Evolutionary conservation across 23 tunicate genomes (phyloP), one percentile per base, ranked within the genome.

Genomic region (Halocynthia aurantium): DNA sequence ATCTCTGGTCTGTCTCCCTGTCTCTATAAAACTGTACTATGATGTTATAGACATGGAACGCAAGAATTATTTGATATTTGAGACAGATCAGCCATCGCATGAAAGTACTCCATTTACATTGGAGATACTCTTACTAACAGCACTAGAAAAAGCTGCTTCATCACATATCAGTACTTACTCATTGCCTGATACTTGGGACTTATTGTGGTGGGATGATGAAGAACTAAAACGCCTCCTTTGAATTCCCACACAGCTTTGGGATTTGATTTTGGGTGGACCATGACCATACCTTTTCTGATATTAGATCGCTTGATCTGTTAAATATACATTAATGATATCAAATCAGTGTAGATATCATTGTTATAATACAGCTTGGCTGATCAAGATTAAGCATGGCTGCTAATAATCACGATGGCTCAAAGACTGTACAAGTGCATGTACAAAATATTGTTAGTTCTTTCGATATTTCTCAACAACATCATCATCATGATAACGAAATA

Each of bases 191-290:
- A 96, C 51, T 89, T 96, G 15, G 81, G 58, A 57, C 87, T 89
- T 50, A 96, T 96, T 21, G 99, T 96, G 8, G 99, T 96, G 0
- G 99, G 99, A 75, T 96, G 99, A 72, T 96, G 99, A 6, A 96
- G 86, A 61, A 96, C 88, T 9, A 96, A 62, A 8, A 96, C 77
- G 73, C 90, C 99, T 12, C 99, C 99, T 62, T 72, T 81, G 75
- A 91, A 96, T 79, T 96, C 99, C 99, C 99, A 96, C 50, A 96
- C 99, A 7, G 99, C 99, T 76, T 78, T 79, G n/a, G 99, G 99
- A 74, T 92, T 92, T 57, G 83, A 52, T 67, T 92, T 92, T 4
- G 81, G 77, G 75, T 86, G 85, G 9, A 92, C 89, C 98, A 92
- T 86, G 61, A 92, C 98, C 98, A 92, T 92, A 5, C 98, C 98